Evolutionary conservation across 2,888 invertebrate species (phyloP).

Genomic region (Diarsia brunnea): DNA sequence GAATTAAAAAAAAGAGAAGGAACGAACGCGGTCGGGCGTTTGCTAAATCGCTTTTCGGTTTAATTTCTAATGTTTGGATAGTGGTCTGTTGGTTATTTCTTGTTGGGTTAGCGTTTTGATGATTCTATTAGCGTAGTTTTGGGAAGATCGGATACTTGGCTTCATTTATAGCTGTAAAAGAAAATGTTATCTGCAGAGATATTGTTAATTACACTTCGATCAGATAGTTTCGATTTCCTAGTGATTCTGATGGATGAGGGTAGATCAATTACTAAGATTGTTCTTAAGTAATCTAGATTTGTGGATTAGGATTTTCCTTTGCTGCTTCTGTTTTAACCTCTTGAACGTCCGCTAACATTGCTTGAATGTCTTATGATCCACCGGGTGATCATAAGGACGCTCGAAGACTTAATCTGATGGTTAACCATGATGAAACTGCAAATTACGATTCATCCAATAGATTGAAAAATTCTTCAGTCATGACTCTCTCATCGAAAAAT

Average conservation of each 20-base stretch:
- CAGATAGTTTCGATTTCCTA: not conserved
- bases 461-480: not conserved
- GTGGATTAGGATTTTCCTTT: not conserved
- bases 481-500: too few relatives aligned
- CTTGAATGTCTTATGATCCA: too few relatives aligned
- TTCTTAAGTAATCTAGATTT: not conserved
- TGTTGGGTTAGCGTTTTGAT: conserved; percentile 49
- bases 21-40: conserved; percentile 75
- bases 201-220: not conserved
- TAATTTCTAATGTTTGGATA: conserved; percentile 75
- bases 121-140: conserved; percentile 53
- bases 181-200: not conserved
- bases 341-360: too few relatives aligned
- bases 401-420: too few relatives aligned
- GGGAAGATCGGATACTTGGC: not conserved
- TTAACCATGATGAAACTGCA: not conserved
- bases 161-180: not conserved
- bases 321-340: not conserved
- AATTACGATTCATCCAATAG: not conserved
- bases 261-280: not conserved
- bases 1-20: conserved; percentile 80
- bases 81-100: conserved; percentile 40
- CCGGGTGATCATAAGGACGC: too few relatives aligned
- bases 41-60: conserved; percentile 81
- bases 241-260: not conserved